A percentile compares a stretch with the other conserved stretches of the same genome.
phyloP scores from a whole-genome alignment of 2,888 invertebrate genomes.

The Hypselothyrea guttata region DNA sequence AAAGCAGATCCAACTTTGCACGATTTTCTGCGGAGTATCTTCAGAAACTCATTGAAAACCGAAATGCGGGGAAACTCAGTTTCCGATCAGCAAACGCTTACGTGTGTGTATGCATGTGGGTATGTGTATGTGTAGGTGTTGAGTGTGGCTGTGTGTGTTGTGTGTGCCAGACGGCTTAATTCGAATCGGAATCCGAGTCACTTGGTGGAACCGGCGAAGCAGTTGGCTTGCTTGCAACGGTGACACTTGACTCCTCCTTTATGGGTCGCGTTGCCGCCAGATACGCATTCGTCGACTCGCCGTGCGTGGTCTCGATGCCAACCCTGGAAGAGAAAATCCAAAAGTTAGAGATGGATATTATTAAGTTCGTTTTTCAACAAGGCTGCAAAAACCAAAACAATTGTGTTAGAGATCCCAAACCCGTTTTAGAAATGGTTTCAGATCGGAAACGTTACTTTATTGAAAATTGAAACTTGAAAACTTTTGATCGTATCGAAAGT shows the following conservation, averaged over 20 bases:
- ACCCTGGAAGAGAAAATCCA: conserved; percentile 85
- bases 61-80: conserved; percentile 2
- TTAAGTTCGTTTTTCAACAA: no score
- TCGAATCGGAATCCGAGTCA: conserved; percentile 84
- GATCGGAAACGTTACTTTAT: no score
- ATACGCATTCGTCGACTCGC: conserved; percentile 87
- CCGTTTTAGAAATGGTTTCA: no score
- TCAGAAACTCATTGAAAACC: conserved; percentile 4
- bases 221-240: conserved; percentile 81
- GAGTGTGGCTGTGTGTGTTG: neutral
- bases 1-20: conserved; percentile 2
- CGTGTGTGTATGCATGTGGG: neutral
- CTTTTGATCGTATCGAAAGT: no score
- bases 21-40: conserved; percentile 9
- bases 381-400: no score
- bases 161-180: conserved; percentile 74
- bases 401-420: no score
- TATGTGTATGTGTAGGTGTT: conserved; percentile 5
- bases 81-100: conserved; percentile 12
- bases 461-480: no score
- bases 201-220: conserved; percentile 83
- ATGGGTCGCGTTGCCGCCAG: conserved; percentile 85
- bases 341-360: no score
- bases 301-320: conserved; percentile 93
- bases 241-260: conserved; percentile 74